Conservation (phyloP, 2,797 vertebrate genomes). For the Peromyscus eremicus region DNA sequence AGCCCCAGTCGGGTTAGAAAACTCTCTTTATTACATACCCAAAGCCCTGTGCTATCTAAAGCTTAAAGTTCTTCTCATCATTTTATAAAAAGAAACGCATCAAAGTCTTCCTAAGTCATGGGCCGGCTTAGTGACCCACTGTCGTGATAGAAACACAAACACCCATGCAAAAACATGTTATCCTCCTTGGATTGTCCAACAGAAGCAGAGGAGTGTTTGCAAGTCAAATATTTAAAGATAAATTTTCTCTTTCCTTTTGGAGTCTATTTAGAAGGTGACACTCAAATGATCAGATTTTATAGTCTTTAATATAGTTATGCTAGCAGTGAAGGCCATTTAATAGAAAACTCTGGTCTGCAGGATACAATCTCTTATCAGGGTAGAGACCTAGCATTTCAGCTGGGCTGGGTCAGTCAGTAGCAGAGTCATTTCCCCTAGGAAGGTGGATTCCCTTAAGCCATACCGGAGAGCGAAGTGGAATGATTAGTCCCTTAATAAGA, state of each 20-base stretch:
- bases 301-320: not conserved
- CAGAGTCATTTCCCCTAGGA: no score
- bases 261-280: slow-evolving; percentile 20
- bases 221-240: not conserved
- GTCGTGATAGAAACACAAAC: not conserved
- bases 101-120: not conserved
- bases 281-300: slow-evolving; percentile 15
- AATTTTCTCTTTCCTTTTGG: not conserved
- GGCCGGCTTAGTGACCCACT: not conserved
- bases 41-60: not conserved
- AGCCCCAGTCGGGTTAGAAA: not conserved
- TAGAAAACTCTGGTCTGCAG: not conserved
- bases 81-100: slow-evolving; percentile 1
- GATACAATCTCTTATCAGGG: not conserved
- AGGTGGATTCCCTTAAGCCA: not conserved
- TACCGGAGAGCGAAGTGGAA: not conserved
- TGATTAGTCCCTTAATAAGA: not conserved
- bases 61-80: not conserved
- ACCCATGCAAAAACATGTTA: not conserved
- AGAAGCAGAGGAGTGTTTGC: slow-evolving; percentile 5
- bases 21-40: not conserved
- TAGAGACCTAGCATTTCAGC: not conserved
- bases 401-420: not conserved
- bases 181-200: not conserved
- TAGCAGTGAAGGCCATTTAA: not conserved